These are phyloP conservation scores for Melieria omissa DNA, from an alignment of 2,888 invertebrate species.

Conservation along the genomic window DNA sequence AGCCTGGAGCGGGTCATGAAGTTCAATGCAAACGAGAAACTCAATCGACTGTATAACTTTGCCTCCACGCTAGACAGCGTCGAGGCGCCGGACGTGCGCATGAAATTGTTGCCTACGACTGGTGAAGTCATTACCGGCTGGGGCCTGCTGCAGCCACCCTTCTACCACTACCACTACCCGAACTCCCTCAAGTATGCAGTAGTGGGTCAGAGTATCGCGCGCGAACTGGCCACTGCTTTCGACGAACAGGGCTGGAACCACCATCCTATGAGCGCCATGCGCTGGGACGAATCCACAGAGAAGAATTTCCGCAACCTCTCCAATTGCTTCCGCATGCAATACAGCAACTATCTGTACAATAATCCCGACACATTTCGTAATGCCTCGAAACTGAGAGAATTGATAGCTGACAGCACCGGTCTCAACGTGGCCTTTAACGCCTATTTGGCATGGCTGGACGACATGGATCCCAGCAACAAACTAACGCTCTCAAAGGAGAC, in stretches of 20 bases:
- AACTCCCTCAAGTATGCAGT: conserved; percentile 54
- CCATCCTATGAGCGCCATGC: conserved; percentile 47
- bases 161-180: conserved; percentile 55
- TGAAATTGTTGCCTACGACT: conserved; percentile 47
- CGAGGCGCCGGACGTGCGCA: conserved; percentile 52
- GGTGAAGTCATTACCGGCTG: conserved; percentile 53
- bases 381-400: conserved; percentile 51
- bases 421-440: conserved; percentile 61
- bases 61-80: conserved; percentile 37
- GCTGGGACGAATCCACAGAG: conserved; percentile 50
- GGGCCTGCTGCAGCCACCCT: conserved; percentile 59
- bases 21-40: conserved; percentile 49
- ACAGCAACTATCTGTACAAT: conserved; percentile 56
- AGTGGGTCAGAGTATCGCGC: conserved; percentile 54
- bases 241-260: conserved; percentile 57
- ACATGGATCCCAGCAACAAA: conserved; percentile 40
- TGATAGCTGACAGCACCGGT: conserved; percentile 56
- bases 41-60: conserved; percentile 47
- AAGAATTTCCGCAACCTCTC: conserved; percentile 50
- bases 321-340: conserved; percentile 57
- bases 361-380: conserved; percentile 54
- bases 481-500: conserved; percentile 52
- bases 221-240: conserved; percentile 50
- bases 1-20: conserved; percentile 48
- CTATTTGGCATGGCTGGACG: conserved; percentile 57